These are phyloP conservation scores for Sarcophaga subvicina DNA, from an alignment of 2,888 invertebrate species.

Conservation along the genomic window DNA sequence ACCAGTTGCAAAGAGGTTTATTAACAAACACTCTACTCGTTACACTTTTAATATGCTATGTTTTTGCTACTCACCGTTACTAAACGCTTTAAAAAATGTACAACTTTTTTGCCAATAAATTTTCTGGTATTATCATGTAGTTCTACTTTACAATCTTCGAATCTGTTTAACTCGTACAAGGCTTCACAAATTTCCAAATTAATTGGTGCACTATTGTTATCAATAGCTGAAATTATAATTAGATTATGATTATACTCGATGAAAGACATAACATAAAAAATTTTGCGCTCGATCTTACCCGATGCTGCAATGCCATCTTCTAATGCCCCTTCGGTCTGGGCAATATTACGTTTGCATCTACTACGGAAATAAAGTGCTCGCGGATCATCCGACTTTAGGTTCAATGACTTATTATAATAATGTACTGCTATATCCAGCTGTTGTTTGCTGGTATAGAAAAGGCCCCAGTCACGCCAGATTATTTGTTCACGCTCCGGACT, in stretches of 20 bases:
- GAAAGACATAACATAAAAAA: background rate
- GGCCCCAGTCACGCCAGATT: constrained; percentile 80
- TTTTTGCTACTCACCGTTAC: constrained; percentile 72
- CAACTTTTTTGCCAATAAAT: constrained; percentile 75
- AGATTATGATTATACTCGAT: background rate
- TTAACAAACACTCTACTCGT: too few species aligned
- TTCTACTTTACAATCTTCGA: constrained; percentile 75
- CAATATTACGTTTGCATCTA: constrained; percentile 76
- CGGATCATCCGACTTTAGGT: constrained; percentile 74
- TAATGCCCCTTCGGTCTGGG: constrained; percentile 75
- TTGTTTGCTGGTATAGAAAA: constrained; percentile 77
- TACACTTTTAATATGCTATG: too few species aligned
- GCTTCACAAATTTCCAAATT: constrained; percentile 80
- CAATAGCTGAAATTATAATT: constrained; percentile 63
- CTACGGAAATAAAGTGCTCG: constrained; percentile 77
- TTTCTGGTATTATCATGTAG: constrained; percentile 74
- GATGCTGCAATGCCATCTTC: constrained; percentile 74
- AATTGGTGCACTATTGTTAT: constrained; percentile 74
- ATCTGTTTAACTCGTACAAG: constrained; percentile 77
- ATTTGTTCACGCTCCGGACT: constrained; percentile 75
- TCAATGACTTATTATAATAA: constrained; percentile 77
- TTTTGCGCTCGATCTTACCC: constrained; percentile 70
- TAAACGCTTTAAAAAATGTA: constrained; percentile 73
- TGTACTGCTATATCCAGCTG: constrained; percentile 76
- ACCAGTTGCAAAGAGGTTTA: background rate